Percentiles rank a stretch among this genome's conserved stretches.
phyloP scores from a whole-genome alignment of 1,140 invertebrate genomes.

The Sinonovacula constricta region DNA sequence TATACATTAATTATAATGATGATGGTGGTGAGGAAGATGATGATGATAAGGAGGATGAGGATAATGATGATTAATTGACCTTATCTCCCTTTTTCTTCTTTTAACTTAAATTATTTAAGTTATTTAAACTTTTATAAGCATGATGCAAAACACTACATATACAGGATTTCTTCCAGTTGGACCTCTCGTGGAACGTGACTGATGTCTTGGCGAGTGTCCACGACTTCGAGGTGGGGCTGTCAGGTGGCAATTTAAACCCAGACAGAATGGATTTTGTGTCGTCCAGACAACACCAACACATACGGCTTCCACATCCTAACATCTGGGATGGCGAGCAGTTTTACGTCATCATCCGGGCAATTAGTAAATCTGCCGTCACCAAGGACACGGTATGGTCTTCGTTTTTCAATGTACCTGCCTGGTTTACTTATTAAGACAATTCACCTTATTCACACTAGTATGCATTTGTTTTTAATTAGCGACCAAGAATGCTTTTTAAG shows the following conservation, averaged over 20 bases:
- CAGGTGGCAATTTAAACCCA: constrained; percentile 4
- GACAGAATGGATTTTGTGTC: constrained; percentile 30
- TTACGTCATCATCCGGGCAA: constrained; percentile 45
- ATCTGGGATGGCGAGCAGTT: constrained; percentile 44
- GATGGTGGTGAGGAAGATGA: no score
- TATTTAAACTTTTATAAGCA: neutral
- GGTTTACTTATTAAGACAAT: no score
- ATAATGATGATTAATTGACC: no score
- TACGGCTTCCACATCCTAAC: constrained; percentile 37
- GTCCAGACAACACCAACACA: constrained; percentile 36
- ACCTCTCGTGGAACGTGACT: constrained; percentile 52
- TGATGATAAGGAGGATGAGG: no score
- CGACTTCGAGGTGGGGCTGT: constrained; percentile 43
- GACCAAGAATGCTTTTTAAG: no score
- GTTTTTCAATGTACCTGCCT: no score
- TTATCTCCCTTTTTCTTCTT: neutral
- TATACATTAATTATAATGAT: neutral
- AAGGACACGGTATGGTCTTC: no score
- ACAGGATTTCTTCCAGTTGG: constrained; percentile 40
- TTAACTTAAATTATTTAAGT: constrained; percentile 10
- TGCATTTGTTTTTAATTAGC: no score
- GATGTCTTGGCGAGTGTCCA: constrained; percentile 36
- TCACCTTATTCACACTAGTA: no score
- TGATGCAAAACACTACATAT: no score
- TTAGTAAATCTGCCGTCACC: constrained; percentile 31